Base-by-base conservation (phyloP, 2,797 vertebrate species). In the Australoheros facetus region DNA sequence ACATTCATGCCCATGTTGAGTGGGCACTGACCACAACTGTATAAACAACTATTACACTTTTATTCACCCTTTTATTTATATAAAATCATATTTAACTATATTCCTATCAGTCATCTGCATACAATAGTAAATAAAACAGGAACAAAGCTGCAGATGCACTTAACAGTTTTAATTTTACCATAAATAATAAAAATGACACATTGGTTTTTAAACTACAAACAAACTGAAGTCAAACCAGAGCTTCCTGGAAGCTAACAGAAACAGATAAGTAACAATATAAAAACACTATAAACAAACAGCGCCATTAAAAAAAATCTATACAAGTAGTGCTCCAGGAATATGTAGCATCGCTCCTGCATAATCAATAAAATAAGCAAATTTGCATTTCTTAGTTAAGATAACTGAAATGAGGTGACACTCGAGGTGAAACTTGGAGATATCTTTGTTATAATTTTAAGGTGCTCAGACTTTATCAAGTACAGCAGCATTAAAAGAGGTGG, bases 191-290 rank as follows among this genome's bases (percentile, higher is more conserved):
- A 92, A 90, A 88, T 37, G 28, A 75, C 62, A 71, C 28, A 23
- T 80, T 60, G 72, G 32, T 60, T 71, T 72, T 34, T 8, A 2
- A 53, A 77, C 74, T 85, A 83, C 37, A 82, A 78, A 85, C 75
- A 56, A 86, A 83, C 28, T 4, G 48, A 75, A 83, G 55, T 77
- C 12, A 12, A 79, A 39, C 73, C 55, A 60, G 3, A 87, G 91
- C 90, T 92, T 93, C 92, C 91, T 89, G 81, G 92, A 91, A 93
- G 90, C 90, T 72, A 90, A 92, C 78, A 73, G 32, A 91, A 87
- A 80, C 12, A 54, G 42, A 85, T 80, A 83, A 85, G 87, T 80
- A 75, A 86, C 58, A 30, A 85, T 81, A 88, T 73, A 88, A 85
- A 88, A 89, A 86, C 62, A 72, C 69, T 75, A n/a, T 48, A 75